These are phyloP conservation scores for Sarcophilus harrisii DNA, from an alignment of 2,797 vertebrate species.

Conservation along the genomic window DNA sequence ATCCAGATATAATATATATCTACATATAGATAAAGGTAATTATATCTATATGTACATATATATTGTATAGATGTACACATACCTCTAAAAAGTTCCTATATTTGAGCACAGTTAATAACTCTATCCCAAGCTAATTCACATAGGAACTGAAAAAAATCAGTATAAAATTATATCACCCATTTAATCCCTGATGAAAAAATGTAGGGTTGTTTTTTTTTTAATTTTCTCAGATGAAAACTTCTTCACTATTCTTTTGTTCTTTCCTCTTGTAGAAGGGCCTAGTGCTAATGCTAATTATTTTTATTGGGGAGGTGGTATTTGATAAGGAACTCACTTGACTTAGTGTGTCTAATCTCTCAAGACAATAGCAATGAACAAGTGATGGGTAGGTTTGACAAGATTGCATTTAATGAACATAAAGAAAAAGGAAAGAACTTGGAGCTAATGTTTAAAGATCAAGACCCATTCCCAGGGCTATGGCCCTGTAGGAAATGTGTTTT, in stretches of 20 bases:
- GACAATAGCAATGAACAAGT: not conserved
- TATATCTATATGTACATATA: not conserved
- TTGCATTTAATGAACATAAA: conserved; percentile 19
- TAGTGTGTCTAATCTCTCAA: not conserved
- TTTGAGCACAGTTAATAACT: conserved; percentile 19
- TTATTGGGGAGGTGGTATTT: not conserved
- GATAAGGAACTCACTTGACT: conserved; percentile 11
- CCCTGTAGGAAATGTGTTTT: not conserved
- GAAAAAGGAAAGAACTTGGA: not conserved
- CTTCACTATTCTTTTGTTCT: not conserved
- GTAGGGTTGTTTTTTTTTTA: not conserved
- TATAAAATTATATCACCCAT: conserved; percentile 19
- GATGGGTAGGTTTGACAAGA: fast-evolving
- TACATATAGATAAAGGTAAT: not conserved
- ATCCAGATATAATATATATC: not conserved
- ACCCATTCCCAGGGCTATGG: not conserved
- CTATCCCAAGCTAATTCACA: conserved; percentile 17
- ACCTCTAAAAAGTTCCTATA: conserved; percentile 17
- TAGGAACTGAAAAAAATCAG: conserved; percentile 6
- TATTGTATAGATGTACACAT: not conserved
- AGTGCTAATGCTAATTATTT: not conserved
- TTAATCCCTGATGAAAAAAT: not conserved
- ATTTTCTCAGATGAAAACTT: not conserved
- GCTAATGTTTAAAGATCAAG: not conserved
- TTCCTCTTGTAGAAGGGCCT: not conserved